Evolutionary conservation across 2,113 vertebrate genomes (phyloP).

Genomic region (Oxyruncus cristatus): DNA sequence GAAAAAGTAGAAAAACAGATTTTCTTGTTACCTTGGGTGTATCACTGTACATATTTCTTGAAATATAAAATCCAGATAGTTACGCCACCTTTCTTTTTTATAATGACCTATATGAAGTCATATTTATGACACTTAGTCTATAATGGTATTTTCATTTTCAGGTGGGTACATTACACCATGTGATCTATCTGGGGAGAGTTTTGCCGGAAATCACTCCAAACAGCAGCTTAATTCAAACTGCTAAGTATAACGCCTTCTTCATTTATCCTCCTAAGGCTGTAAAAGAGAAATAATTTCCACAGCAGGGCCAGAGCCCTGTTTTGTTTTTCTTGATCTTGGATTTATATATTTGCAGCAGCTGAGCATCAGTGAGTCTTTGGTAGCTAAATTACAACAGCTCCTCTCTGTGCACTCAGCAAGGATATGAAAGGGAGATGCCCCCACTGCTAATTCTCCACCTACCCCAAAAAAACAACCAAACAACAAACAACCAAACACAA

Average conservation of each 20-base stretch:
- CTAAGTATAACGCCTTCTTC: not conserved
- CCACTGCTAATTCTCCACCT: not conserved
- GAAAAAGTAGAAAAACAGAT: not conserved
- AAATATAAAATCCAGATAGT: not conserved
- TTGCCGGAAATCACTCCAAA: not conserved
- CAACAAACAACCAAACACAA: no score
- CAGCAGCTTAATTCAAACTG: not conserved
- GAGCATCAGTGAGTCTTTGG: not conserved
- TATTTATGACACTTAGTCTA: not conserved
- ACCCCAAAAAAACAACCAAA: not conserved
- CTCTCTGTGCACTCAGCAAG: not conserved
- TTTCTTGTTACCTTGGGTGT: not conserved
- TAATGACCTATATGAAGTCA: not conserved
- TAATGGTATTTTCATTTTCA: not conserved
- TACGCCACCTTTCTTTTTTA: not conserved
- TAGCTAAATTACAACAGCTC: not conserved
- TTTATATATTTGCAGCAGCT: not conserved
- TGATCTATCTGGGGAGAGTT: not conserved
- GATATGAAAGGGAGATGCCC: not conserved
- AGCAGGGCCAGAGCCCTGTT: rapidly evolving
- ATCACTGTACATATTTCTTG: not conserved
- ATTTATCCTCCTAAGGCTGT: not conserved
- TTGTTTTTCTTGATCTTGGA: not conserved
- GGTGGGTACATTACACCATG: not conserved
- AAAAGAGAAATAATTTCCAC: not conserved